Conservation (phyloP, 2,797 vertebrate species). For the Sphenopsis melanotis region DNA sequence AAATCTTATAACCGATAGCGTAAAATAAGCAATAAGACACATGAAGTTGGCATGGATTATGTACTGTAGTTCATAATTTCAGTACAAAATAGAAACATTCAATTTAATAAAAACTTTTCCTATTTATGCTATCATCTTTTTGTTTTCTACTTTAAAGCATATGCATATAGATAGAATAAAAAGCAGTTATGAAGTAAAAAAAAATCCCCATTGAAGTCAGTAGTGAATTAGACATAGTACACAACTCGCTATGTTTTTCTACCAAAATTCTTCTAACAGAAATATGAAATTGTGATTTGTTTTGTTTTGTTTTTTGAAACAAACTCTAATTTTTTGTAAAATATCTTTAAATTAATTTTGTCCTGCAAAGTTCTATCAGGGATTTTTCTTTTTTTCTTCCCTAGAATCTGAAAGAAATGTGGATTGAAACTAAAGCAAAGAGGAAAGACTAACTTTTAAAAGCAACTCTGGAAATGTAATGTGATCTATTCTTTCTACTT, state of each 20-base stretch:
- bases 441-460: background rate
- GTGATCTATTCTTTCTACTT: background rate
- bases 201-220: background rate
- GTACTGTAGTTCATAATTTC: background rate
- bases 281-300: background rate
- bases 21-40: background rate
- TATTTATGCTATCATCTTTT: background rate
- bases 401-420: background rate
- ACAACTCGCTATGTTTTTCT: background rate
- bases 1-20: background rate
- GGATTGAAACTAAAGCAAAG: background rate
- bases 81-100: background rate
- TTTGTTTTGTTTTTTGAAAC: background rate
- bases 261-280: background rate
- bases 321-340: background rate
- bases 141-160: background rate
- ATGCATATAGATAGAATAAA: background rate
- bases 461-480: background rate
- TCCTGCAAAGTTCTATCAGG: background rate
- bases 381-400: background rate
- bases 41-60: background rate
- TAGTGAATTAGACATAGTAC: background rate
- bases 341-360: background rate
- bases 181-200: background rate
- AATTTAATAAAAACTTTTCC: background rate